Base-by-base conservation (phyloP, 1,140 invertebrate species). In the Drosophila navojoa region DNA sequence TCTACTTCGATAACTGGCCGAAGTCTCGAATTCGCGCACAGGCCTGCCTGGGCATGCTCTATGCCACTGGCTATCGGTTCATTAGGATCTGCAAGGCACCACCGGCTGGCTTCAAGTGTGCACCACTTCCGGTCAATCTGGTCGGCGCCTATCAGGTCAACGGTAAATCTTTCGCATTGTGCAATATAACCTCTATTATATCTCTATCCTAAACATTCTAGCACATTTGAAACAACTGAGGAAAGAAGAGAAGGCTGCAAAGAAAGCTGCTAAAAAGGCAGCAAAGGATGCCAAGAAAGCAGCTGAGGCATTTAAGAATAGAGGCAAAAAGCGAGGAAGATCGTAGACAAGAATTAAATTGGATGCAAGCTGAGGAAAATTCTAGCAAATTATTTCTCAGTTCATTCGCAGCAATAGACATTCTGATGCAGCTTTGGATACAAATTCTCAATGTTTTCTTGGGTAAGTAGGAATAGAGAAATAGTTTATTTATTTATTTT, bases 21-120 rank as follows among this genome's bases (percentile, higher is more conserved):
- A 80, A 74, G 15, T 32, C 27, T 3, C 71, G 84, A 19, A 89
- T 89, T 27, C 84, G 84, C 1, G 45, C 70, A 1, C 85, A 89
- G 38, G 84, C 84, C 15, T 89, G 84, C 22, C 58, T 89, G 47
- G 85, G 85, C 1, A 52, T 89, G 74, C 71, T 89, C n/a, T 89
- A 89, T 47, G 71, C 84, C 19, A 89, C 79, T 0, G 84, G 84
- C 0, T 55, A 62, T 50, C 79, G 84, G 0, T 89, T 80, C 25
- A 84, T 89, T 6, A 68, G 42, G 3, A 38, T 89, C 1, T 57
- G 60, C 22, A 58, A 13, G 45, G 84, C 84, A 0, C 76, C 73
- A 0, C 84, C 84, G 3, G 67, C 67, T 5, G 74, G 71, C 9
- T 89, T 89, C 7, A 89, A 89, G 52, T 89, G 84, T 50, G 84